Percentiles rank a stretch among this genome's conserved stretches.
phyloP scores from a whole-genome alignment of 1,140 invertebrate genomes.

The Leguminivora glycinivorella region DNA sequence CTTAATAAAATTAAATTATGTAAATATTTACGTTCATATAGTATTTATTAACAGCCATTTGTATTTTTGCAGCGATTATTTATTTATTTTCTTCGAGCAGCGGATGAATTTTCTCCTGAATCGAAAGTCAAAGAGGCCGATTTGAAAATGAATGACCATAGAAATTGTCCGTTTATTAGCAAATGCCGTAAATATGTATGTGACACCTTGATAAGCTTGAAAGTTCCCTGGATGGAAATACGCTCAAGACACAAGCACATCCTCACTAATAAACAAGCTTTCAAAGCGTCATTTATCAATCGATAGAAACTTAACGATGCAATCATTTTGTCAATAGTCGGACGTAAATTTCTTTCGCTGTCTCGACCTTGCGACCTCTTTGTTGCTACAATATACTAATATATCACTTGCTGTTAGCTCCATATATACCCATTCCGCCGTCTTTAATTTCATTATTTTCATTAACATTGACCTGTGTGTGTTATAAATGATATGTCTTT shows the following conservation, averaged over 20 bases:
- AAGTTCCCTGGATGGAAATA: background rate
- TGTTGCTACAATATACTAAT: background rate
- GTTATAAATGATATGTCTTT: background rate
- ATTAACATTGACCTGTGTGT: background rate
- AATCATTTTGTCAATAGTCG: slow-evolving; percentile 13
- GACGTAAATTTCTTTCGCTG: background rate
- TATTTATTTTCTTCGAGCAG: no score
- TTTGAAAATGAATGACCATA: slow-evolving; percentile 1
- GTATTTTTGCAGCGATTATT: no score
- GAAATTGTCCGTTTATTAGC: background rate
- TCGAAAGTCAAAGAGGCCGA: background rate
- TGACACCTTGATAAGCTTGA: background rate
- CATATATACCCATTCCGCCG: background rate
- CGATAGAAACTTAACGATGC: slow-evolving; percentile 8
- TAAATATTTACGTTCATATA: no score
- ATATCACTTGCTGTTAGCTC: slow-evolving; percentile 1
- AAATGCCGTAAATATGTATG: background rate
- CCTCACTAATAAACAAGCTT: background rate
- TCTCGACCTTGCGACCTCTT: slow-evolving; percentile 20
- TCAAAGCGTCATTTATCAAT: slow-evolving; percentile 7
- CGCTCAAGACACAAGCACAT: background rate
- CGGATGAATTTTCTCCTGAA: background rate
- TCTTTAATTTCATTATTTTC: background rate
- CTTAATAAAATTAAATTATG: no score
- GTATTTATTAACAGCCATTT: no score